Evolutionary conservation across 1,140 invertebrate species (phyloP), one percentile per base, ranked within the genome.

Genomic region (Vanessa tameamea): DNA sequence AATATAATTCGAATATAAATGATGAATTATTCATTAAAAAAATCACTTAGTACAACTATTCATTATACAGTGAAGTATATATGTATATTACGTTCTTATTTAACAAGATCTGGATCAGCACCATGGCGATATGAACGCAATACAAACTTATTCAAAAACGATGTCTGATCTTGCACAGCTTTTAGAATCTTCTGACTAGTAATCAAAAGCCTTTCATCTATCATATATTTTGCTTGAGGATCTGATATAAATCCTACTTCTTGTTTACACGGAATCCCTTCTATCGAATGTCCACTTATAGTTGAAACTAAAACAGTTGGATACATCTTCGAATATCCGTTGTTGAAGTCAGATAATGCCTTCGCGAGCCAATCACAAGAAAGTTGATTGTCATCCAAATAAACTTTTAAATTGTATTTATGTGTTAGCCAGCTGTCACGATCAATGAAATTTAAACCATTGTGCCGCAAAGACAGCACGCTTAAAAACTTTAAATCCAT

Each of bases 131-230:
- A 37, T 5, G 70, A 72, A 53, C 70, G 73, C 78, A 76, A 83
- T 16, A 81, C 51, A 59, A 78, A 80, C 31, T 82, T 82, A 47
- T 68, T 80, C 50, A 91, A 75, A 70, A 78, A 84, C 26, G 75
- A 77, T 4, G 84, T 91, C 57, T 92, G 89, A 47, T 91, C 78
- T 51, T 73, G 78, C 0, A 92, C 78, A 16, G 87, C 89, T 75
- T 89, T 82, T 47, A 92, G 67, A 72, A 92, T 91, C 70, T 89
- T 89, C 64, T 88, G 85, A 51, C 70, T 87, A 3, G 80, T 82
- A 0, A 86, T 73, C 13, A 92, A 69, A 15, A 92, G 79, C 9
- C 89, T 81, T 53, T 91, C 89, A 77, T 92, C 88, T 0, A 76
- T 77, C 1, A 78, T 68, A 16, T 76, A 76, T 0, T 66, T 55